Percentiles rank a stretch among this genome's conserved stretches.
These are phyloP conservation scores for Hylyphantes graminicola DNA, from an alignment of 1,140 invertebrate genomes.

Conservation along the genomic window DNA sequence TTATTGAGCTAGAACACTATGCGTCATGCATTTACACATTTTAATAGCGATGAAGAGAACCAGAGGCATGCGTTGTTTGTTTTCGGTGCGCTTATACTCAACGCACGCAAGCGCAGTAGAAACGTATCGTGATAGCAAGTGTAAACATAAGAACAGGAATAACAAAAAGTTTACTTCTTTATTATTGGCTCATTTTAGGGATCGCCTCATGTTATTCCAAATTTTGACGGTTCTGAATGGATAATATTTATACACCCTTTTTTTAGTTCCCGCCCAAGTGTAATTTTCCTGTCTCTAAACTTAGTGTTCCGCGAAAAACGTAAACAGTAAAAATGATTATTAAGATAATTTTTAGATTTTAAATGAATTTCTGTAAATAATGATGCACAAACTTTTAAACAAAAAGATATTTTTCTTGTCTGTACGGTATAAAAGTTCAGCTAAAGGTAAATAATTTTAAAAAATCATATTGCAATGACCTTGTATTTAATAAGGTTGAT, in stretches of 20 bases:
- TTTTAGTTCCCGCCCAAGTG: neutral
- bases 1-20: no score
- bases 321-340: neutral
- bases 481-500: neutral
- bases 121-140: no score
- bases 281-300: neutral
- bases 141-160: no score
- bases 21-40: no score
- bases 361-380: neutral
- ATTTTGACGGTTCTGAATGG: neutral
- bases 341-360: neutral
- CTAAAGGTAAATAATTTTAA: constrained; percentile 7
- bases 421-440: constrained; percentile 15
- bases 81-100: no score
- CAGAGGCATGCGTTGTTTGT: no score
- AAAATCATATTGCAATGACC: neutral
- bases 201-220: neutral
- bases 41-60: no score
- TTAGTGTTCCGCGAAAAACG: neutral
- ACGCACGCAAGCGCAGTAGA: no score
- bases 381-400: constrained; percentile 23
- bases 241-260: neutral
- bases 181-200: constrained; percentile 21
- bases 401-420: constrained; percentile 4
- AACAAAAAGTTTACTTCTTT: no score